A percentile compares a stretch with the other conserved stretches of the same genome.
These are phyloP conservation scores for Reticulitermes lucifugus DNA, from an alignment of 2,888 invertebrate genomes.

Conservation along the genomic window DNA sequence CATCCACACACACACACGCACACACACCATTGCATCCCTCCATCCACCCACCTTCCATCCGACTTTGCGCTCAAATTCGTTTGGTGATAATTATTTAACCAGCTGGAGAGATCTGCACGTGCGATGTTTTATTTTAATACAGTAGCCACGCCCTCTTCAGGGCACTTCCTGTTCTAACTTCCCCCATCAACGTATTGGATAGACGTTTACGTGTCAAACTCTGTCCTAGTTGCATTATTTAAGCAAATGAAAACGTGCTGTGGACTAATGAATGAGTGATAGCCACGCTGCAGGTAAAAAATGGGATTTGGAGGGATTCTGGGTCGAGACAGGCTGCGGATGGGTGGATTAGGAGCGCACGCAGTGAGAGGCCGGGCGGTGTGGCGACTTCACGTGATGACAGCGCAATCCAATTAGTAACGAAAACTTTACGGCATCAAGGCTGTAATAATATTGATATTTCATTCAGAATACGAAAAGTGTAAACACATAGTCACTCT, in stretches of 20 bases:
- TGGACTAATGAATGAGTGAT: neutral
- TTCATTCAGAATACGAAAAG: neutral
- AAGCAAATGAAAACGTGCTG: neutral
- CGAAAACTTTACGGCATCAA: neutral
- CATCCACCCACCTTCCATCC: too few species aligned
- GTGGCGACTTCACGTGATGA: neutral
- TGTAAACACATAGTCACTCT: too few species aligned
- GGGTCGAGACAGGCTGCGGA: neutral
- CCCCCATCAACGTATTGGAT: neutral
- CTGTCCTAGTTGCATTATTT: neutral
- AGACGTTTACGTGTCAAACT: neutral
- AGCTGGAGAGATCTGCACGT: too few species aligned
- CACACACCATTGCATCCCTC: too few species aligned
- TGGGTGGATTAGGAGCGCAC: neutral
- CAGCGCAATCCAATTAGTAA: conserved; percentile 12
- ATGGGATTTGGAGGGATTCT: neutral
- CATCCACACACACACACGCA: too few species aligned
- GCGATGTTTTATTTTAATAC: neutral
- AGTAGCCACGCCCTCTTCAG: neutral
- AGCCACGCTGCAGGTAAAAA: neutral
- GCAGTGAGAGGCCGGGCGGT: neutral
- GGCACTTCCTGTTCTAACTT: neutral
- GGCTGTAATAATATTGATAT: neutral
- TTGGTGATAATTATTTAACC: too few species aligned
- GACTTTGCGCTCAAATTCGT: too few species aligned